Conservation (phyloP, 2,797 vertebrate genomes). For the Scolopax rusticola region DNA sequence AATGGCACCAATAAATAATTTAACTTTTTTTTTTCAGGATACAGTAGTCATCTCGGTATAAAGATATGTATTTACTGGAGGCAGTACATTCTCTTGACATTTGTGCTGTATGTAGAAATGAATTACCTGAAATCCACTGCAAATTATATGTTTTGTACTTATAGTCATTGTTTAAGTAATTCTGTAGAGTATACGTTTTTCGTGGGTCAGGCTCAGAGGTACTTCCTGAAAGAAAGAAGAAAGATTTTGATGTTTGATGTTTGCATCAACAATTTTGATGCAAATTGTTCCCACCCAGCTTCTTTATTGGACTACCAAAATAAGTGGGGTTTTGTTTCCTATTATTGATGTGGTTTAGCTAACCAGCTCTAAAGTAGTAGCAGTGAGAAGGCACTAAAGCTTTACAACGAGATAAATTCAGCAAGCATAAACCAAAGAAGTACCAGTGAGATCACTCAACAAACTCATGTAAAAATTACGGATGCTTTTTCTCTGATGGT, state of each 20-base stretch:
- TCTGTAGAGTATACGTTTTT: slow-evolving; percentile 73
- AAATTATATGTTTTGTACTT: slow-evolving; percentile 57
- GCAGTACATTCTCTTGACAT: background rate
- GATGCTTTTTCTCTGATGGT: background rate
- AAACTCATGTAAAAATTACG: background rate
- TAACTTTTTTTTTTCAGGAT: background rate
- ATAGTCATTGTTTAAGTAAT: slow-evolving; percentile 79
- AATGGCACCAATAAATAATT: background rate
- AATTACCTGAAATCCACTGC: slow-evolving; percentile 83
- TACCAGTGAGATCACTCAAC: background rate
- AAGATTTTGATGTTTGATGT: background rate
- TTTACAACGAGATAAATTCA: background rate
- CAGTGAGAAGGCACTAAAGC: background rate
- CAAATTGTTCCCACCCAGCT: background rate
- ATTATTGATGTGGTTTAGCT: background rate
- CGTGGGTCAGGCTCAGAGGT: slow-evolving; percentile 59
- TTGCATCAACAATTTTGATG: no score
- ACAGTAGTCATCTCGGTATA: background rate
- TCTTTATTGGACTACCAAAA: background rate
- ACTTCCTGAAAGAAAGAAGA: slow-evolving; percentile 43
- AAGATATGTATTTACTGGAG: background rate
- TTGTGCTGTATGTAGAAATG: background rate
- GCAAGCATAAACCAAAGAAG: background rate
- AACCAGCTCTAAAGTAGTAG: background rate
- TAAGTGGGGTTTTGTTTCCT: background rate